Evolutionary conservation across 2,888 invertebrate genomes (phyloP).

Genomic region (Melieria omissa): DNA sequence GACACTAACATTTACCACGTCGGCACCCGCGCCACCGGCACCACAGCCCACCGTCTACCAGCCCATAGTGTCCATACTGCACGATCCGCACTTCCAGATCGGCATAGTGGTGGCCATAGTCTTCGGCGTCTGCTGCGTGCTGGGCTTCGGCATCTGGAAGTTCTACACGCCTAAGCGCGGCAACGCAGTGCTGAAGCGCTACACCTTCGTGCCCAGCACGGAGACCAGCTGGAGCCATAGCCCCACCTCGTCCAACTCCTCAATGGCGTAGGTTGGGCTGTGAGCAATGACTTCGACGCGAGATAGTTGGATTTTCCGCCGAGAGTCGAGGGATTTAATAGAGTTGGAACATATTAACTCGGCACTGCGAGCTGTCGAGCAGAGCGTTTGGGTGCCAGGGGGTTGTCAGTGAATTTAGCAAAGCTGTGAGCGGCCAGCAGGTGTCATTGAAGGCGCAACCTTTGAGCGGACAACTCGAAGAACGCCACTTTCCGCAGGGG

Average conservation of each 20-base stretch:
- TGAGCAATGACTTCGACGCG: neutral
- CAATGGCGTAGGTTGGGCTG: conserved; percentile 14
- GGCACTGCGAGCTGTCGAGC: neutral
- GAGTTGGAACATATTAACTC: neutral
- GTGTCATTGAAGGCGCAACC: too few species aligned
- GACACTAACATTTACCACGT: conserved; percentile 31
- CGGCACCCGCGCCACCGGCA: conserved; percentile 43
- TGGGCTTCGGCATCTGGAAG: conserved; percentile 13
- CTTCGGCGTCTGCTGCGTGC: conserved; percentile 34
- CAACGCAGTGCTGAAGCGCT: conserved; percentile 46
- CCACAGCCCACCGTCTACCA: conserved; percentile 50
- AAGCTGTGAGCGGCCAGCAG: too few species aligned
- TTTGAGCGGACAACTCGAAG: too few species aligned
- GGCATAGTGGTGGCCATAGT: conserved; percentile 4
- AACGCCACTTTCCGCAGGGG: too few species aligned
- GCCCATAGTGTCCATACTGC: conserved; percentile 15
- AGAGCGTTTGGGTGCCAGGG: conserved; percentile 1
- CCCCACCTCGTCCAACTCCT: conserved; percentile 40
- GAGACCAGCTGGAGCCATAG: conserved; percentile 56
- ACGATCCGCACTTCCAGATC: too few species aligned
- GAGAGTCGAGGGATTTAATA: neutral
- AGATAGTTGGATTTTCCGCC: too few species aligned
- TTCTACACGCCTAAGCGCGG: conserved; percentile 17
- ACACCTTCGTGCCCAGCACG: conserved; percentile 57
- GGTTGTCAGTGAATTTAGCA: neutral